Base-by-base conservation (phyloP, 2,888 invertebrate genomes). In the Eumerus sabulonum region DNA sequence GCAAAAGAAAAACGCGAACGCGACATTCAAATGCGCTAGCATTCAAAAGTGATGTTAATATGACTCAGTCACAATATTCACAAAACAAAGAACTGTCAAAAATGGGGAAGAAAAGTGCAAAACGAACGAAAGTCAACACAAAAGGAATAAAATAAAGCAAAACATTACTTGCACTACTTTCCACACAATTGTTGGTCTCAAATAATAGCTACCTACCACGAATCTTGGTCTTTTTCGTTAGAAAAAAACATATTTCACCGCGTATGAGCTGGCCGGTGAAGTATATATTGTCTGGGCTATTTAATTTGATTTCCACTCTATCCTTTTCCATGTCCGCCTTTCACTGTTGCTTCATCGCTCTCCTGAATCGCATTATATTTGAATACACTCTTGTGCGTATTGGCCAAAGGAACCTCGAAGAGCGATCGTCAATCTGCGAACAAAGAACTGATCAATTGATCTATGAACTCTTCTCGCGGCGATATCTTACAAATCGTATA, bases 211-310 rank as follows among this genome's bases (percentile, higher is more conserved):
- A 84, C 86, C 86, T 86, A 88, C 88, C 88, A 77, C 87, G 85
- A 63, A 88, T 88, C 84, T 88, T 88, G 0, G 87, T 86, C 64
- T 88, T 87, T 82, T 88, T 88, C 54, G 83, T 84, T n/a, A 88
- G 81, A 82, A 87, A 87, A 82, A 88, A 84, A 84, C 86, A 87
- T 64, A 88, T 87, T 79, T 87, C 85, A 19, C 88, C 88, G 54
- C 85, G 85, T 56, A 88, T 87, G 16, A 85, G 83, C 73, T 88
- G 86, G 51, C 88, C 88, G 67, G 86, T 87, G 82, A 85, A 86
- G 60, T 87, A 88, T 9, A 86, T 84, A 38, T 86, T 86, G 13
- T 88, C 87, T 51, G 88, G 84, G 82, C 86, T 87, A 60, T 88
- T 87, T 79, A 88, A 81, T 60, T 86, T 87, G 19, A 88, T 87